phyloP scores from a whole-genome alignment of 2,113 vertebrate genomes.

The Prietella phreatophila region DNA sequence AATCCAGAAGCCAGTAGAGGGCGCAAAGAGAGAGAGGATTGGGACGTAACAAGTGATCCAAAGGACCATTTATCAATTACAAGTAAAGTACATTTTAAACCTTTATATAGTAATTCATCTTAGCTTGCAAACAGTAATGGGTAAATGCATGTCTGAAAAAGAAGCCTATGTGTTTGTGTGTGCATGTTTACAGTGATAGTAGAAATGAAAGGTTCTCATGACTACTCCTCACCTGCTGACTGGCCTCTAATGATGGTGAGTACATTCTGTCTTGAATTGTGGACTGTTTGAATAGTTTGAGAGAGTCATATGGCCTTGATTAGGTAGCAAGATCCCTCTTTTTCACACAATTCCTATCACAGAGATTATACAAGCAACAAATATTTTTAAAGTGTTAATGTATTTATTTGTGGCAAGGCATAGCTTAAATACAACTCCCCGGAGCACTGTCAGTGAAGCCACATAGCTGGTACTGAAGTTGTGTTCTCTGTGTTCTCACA shows the following conservation, averaged over 20 bases:
- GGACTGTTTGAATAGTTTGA: not conserved
- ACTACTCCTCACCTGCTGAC: slow-evolving; percentile 84
- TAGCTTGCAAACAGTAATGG: not conserved
- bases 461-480: not conserved
- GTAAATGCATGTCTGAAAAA: not conserved
- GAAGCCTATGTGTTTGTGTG: slow-evolving; percentile 59
- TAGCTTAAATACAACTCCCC: not conserved
- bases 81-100: slow-evolving; percentile 59
- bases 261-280: slow-evolving; percentile 44
- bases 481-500: slow-evolving; percentile 27
- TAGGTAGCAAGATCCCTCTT: not conserved
- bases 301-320: not conserved
- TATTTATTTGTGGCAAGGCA: not conserved
- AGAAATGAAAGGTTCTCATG: slow-evolving; percentile 79
- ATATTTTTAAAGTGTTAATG: not conserved
- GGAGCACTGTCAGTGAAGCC: not conserved
- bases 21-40: slow-evolving; percentile 46
- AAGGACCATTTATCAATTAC: slow-evolving; percentile 61
- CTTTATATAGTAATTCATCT: not conserved
- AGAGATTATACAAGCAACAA: not conserved
- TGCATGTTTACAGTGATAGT: slow-evolving; percentile 73
- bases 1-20: not conserved
- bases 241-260: slow-evolving; percentile 91
- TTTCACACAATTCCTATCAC: not conserved
- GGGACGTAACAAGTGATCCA: slow-evolving; percentile 37